These are phyloP conservation scores for Geotrupes spiniger DNA, from an alignment of 2,888 invertebrate genomes.

Conservation along the genomic window DNA sequence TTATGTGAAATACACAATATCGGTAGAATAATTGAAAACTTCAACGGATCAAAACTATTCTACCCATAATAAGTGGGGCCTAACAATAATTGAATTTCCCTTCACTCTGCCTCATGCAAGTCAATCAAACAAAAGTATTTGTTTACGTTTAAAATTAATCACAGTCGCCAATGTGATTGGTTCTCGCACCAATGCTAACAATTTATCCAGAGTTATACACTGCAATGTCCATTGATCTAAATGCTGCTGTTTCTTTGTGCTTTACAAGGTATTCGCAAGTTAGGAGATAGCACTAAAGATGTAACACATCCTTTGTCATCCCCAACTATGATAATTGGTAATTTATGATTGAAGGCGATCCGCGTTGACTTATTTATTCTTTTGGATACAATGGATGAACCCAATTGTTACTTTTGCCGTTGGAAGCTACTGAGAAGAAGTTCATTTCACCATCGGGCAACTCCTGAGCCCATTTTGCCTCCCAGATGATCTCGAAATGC, in stretches of 20 bases:
- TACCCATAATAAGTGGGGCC: too few species aligned
- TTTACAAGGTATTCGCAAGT: constrained; percentile 80
- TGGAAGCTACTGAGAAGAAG: constrained; percentile 87
- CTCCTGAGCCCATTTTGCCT: constrained; percentile 88
- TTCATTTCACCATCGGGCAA: constrained; percentile 88
- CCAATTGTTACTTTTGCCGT: constrained; percentile 89
- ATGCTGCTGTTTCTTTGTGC: constrained; percentile 75
- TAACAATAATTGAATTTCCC: too few species aligned
- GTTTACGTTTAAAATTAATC: too few species aligned
- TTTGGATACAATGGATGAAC: constrained; percentile 80
- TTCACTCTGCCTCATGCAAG: too few species aligned
- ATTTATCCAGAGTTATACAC: constrained; percentile 78
- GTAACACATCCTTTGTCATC: constrained; percentile 88
- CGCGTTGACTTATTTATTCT: constrained; percentile 80
- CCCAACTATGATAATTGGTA: constrained; percentile 81
- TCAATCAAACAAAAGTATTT: too few species aligned
- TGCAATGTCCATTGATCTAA: constrained; percentile 66
- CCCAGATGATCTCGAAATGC: constrained; percentile 87
- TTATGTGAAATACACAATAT: too few species aligned
- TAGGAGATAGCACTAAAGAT: constrained; percentile 88
- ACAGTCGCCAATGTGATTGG: constrained; percentile 53
- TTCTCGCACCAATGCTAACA: constrained; percentile 80
- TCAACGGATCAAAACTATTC: too few species aligned
- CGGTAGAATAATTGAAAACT: too few species aligned
- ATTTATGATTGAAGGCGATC: constrained; percentile 73